Percentiles rank a stretch among this genome's conserved stretches.
These are phyloP conservation scores for Iselma pallidipennis DNA, from an alignment of 2,888 invertebrate genomes.

Conservation along the genomic window DNA sequence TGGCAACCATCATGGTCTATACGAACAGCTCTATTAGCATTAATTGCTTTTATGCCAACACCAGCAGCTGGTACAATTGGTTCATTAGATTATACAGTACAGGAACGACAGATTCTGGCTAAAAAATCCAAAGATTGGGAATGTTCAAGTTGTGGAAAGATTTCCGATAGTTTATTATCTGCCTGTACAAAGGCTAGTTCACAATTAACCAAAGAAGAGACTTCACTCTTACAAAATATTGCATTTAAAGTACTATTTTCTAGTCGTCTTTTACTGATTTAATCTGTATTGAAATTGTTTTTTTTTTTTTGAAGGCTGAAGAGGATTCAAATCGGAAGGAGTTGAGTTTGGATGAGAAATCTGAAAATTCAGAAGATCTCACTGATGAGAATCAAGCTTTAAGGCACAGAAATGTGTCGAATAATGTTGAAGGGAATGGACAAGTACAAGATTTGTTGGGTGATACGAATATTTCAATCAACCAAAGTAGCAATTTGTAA, in stretches of 20 bases:
- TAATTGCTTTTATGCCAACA: constrained; percentile 95
- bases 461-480: constrained; percentile 41
- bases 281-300: background rate
- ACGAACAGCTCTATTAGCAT: constrained; percentile 85
- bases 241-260: constrained; percentile 56
- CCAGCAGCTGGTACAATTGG: constrained; percentile 90
- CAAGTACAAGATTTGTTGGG: constrained; percentile 23
- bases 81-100: constrained; percentile 84
- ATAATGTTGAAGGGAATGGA: constrained; percentile 16
- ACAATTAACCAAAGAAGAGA: constrained; percentile 59
- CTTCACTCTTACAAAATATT: constrained; percentile 59
- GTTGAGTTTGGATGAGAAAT: constrained; percentile 35
- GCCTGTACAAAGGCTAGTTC: constrained; percentile 46
- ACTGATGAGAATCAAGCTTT: constrained; percentile 25
- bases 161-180: constrained; percentile 59
- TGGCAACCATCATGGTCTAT: constrained; percentile 99
- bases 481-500: constrained; percentile 51
- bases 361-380: constrained; percentile 37
- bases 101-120: constrained; percentile 80
- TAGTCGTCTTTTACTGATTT: background rate
- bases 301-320: constrained; percentile 46
- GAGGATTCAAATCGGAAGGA: constrained; percentile 48
- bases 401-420: constrained; percentile 27
- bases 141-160: constrained; percentile 66
- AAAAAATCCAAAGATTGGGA: constrained; percentile 70